phyloP scores from a whole-genome alignment of 2,888 invertebrate genomes.

The Mythimna impura region DNA sequence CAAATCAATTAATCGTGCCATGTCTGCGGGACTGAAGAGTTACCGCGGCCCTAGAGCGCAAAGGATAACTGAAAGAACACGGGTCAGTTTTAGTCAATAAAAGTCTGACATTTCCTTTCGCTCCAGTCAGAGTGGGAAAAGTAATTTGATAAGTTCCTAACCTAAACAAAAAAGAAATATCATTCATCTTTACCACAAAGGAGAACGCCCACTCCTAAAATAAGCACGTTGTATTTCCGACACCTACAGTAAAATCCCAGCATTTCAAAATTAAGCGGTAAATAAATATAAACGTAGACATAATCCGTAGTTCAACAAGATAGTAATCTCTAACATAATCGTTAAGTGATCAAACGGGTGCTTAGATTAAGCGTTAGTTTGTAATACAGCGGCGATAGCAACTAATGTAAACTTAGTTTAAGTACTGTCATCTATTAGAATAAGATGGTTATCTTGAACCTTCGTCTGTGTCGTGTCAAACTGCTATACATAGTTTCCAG shows the following conservation, averaged over 20 bases:
- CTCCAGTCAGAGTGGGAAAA: too few species aligned
- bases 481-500: constrained; percentile 7
- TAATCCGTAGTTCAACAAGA: constrained; percentile 35
- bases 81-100: too few species aligned
- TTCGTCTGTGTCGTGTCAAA: constrained; percentile 15
- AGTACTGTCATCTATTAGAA: constrained; percentile 31
- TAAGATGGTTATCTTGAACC: constrained; percentile 24
- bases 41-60: too few species aligned
- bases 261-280: constrained; percentile 4
- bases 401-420: constrained; percentile 37
- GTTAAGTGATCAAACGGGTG: constrained; percentile 36
- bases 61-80: too few species aligned
- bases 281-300: constrained; percentile 19
- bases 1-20: background rate
- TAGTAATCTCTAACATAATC: constrained; percentile 46
- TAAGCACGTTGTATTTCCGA: background rate
- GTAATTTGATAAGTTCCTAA: too few species aligned
- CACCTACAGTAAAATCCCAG: background rate
- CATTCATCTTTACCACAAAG: background rate
- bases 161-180: too few species aligned
- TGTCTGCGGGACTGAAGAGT: too few species aligned
- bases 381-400: constrained; percentile 31
- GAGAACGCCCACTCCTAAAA: constrained; percentile 4
- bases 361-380: constrained; percentile 41
- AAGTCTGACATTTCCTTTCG: too few species aligned